Evolutionary conservation across 2,797 vertebrate species (phyloP).

Genomic region (Oophaga sylvatica): DNA sequence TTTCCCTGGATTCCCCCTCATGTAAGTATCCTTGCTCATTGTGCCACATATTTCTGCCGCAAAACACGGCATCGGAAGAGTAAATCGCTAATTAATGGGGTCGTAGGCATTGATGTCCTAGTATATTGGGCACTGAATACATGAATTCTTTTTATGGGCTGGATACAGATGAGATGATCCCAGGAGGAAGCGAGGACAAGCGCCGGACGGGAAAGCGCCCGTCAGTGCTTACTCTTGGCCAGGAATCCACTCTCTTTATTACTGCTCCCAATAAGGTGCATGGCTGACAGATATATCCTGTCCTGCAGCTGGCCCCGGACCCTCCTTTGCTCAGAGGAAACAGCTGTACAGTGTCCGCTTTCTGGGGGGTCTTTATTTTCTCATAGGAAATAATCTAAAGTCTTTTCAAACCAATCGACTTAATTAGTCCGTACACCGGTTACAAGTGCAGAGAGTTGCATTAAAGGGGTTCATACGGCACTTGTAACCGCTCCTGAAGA

Average conservation of each 20-base stretch:
- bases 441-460: neutral
- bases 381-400: constrained; percentile 2
- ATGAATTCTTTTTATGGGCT: neutral
- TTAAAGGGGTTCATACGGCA: too few species aligned
- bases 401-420: neutral
- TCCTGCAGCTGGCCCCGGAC: neutral
- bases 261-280: neutral
- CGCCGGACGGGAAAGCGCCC: neutral
- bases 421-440: neutral
- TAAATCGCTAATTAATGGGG: neutral
- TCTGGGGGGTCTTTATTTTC: neutral
- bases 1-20: constrained; percentile 27
- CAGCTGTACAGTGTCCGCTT: too few species aligned
- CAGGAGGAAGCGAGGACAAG: neutral
- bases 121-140: neutral
- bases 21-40: constrained; percentile 48
- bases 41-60: neutral
- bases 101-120: neutral
- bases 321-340: neutral
- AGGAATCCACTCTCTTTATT: neutral
- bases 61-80: neutral
- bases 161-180: neutral
- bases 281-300: constrained; percentile 22
- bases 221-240: neutral
- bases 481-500: too few species aligned